Base-by-base conservation (phyloP, 2,113 vertebrate species). In the Dromaius novaehollandiae region DNA sequence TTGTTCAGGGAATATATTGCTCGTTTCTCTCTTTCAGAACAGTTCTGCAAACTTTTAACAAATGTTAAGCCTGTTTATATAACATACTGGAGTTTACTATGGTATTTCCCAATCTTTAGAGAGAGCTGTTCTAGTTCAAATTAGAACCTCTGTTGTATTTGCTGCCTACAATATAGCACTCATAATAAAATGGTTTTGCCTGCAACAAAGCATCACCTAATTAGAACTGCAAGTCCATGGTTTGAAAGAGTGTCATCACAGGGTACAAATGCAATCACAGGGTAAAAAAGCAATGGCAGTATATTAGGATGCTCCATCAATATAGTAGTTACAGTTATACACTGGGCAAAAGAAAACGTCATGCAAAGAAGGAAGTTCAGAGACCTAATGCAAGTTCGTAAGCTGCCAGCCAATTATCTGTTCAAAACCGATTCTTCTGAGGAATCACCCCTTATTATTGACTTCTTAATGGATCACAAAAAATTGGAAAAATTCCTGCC, bases 281-380 rank as follows among this genome's bases (percentile, higher is more conserved):
- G 38, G 0, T 36, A 38, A 51, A 71, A 88, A 24, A 17, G 64
- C 24, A 76, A 6, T 3, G 8, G 19, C 38, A 58, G 4, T 17
- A 4, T 44, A 68, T 60, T 42, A 68, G 9, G 13, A 55, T n/a
- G 12, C 9, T 69, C 21, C 44, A 91, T 48, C 11, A 70, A 36
- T 69, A 70, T 4, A 77, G 16, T 38, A 42, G 32, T 79, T 90
- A 77, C 14, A 95, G 34, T 1, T 55, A 12, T 32, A 7, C 61
- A 36, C 2, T 0, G 0, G 51, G 61, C 56, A 71, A 64, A 14
- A 88, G 17, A 78, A 81, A 64, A 9, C 1, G 5, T 24, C 28
- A 66, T 1, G 40, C 30, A 38, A 61, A 68, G 38, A 74, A 76
- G 7, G 5, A 65, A 44, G 28, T 48, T 91, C 32, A 86, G 26